phyloP scores from a whole-genome alignment of 2,797 vertebrate genomes.

The Halcyon leucocephala region DNA sequence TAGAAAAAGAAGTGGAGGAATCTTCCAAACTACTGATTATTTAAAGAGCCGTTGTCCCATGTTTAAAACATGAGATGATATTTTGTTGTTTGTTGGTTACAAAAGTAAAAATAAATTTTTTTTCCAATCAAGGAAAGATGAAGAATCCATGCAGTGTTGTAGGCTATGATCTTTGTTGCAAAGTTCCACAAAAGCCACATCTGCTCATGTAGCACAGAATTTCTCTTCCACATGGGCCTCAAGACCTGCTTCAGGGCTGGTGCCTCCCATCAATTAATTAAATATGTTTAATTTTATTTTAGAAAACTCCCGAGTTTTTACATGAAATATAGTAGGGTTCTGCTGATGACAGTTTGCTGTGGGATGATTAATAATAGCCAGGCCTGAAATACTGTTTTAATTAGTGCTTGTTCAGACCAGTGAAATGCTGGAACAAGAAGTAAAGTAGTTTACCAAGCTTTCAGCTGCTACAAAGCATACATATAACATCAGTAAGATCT shows the following conservation, averaged over 20 bases:
- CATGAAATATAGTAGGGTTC: background rate
- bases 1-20: background rate
- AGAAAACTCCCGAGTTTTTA: background rate
- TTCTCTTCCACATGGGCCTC: background rate
- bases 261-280: background rate
- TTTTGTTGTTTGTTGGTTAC: background rate
- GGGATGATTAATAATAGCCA: background rate
- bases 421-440: background rate
- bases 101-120: background rate
- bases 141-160: background rate
- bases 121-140: background rate
- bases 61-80: background rate
- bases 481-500: background rate
- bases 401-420: background rate
- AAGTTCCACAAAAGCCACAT: background rate
- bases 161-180: background rate
- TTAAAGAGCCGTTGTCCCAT: background rate
- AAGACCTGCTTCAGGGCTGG: background rate
- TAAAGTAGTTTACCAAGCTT: background rate
- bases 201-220: background rate
- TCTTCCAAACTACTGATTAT: background rate
- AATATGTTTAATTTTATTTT: background rate
- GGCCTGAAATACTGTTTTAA: background rate
- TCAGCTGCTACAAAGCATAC: background rate
- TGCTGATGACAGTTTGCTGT: background rate